Base-by-base conservation (phyloP, 92 coral and sea anemone genomes). In the Parazoanthus darwini region DNA sequence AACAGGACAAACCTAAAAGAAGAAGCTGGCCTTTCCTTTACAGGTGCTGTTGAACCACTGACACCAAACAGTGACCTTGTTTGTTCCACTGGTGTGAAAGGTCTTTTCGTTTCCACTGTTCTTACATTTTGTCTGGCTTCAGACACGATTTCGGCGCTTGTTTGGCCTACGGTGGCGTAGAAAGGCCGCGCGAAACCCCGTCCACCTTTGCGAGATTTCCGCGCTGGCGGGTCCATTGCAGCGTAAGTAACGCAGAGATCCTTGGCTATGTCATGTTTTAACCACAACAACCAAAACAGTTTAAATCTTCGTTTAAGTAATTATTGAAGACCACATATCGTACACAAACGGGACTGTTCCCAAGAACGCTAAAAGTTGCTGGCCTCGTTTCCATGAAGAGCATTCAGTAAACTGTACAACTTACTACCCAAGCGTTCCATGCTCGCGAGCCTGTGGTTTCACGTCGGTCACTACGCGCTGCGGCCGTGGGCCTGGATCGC, bases 81-180 rank as follows among this genome's bases (percentile, higher is more conserved):
- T 8, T 96, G 92, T 74, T 97, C 99, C 18, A 96, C 96, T 22
- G 99, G 99, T 8, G 99, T 97, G 51, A 93, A 95, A 29, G 99
- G 99, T 79, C 99, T 90, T 79, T 93, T 95, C 51, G 99, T 97
- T n/a, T 97, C 92, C 83, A 97, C 88, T 26, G 97, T 77, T 82
- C 99, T 98, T 83, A 97, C 93, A 46, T 94, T 86, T n/a, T 96
- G 91, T 66, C 99, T 93, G 67, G 99, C 99, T 75, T 97, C 98
- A n/a, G 99, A 94, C 44, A 97, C 96, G 66, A 97, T 97, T 78
- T 97, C 97, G 22, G 99, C 97, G 80, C 99, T 97, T 59, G 99
- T 97, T 85, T 95, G 93, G 8, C 99, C 98, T 10, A 88, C 89
- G 10, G 92, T 82, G 77, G 90, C 93, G 91, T 97, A 97, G 89